phyloP scores from a whole-genome alignment of 2,888 invertebrate genomes.

The Caenorhabditis uteleia region DNA sequence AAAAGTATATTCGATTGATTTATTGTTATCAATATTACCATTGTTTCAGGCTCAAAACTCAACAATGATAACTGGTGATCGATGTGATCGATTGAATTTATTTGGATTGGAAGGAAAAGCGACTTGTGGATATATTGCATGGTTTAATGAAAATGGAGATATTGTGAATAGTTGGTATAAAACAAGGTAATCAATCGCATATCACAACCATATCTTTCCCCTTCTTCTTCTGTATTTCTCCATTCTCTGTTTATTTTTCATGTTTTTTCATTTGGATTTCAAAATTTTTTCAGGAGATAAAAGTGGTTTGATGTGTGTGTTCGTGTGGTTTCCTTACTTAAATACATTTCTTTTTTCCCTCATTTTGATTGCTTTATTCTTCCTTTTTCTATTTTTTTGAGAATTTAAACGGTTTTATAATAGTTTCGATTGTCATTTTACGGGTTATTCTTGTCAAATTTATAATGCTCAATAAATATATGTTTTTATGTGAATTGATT shows the following conservation, averaged over 20 bases:
- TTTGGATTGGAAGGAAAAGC: conserved; percentile 61
- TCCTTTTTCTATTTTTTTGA: no score
- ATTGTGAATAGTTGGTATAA: conserved; percentile 66
- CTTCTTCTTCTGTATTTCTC: conserved; percentile 8
- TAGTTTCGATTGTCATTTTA: no score
- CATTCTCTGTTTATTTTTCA: conserved; percentile 8
- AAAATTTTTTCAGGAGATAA: conserved; percentile 30
- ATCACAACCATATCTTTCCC: neutral
- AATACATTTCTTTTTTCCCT: no score
- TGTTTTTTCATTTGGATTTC: conserved; percentile 5
- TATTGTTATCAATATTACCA: neutral
- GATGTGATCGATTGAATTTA: conserved; percentile 58
- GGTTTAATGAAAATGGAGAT: conserved; percentile 59
- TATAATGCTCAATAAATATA: no score
- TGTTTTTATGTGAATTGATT: no score
- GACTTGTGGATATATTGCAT: conserved; percentile 66
- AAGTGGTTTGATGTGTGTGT: no score
- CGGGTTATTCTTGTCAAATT: no score
- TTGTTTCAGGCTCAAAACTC: conserved; percentile 47
- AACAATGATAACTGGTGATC: conserved; percentile 53
- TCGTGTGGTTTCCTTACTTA: no score
- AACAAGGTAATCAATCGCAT: conserved; percentile 47
- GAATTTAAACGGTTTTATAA: no score
- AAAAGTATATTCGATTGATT: conserved; percentile 12
- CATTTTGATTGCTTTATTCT: no score